Evolutionary conservation across 2,113 vertebrate species (phyloP).

Genomic region (Anolis sagrei): DNA sequence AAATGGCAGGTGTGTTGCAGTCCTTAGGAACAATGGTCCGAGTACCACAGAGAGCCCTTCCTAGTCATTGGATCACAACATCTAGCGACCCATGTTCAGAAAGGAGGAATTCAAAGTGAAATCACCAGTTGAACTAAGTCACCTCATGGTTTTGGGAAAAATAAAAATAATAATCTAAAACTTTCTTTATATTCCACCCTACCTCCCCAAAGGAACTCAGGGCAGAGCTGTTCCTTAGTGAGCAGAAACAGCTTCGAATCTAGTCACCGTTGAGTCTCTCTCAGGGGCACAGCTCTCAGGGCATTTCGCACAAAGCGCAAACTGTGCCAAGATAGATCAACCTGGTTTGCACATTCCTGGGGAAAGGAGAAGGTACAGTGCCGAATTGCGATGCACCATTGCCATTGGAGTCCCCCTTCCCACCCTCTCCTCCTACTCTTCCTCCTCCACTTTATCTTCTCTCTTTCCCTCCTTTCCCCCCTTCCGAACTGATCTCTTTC

Average conservation of each 20-base stretch:
- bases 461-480: not conserved
- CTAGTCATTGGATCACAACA: too few species aligned
- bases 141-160: not conserved
- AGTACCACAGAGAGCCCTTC: not conserved
- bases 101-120: not conserved
- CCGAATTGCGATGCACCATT: not conserved
- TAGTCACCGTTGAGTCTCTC: not conserved
- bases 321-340: fast-evolving
- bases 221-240: not conserved
- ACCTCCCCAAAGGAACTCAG: too few species aligned
- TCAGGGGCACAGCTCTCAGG: fast-evolving
- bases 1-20: too few species aligned
- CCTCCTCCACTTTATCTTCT: too few species aligned
- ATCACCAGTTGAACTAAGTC: not conserved
- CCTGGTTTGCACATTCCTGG: not conserved
- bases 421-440: slow-evolving; percentile 15
- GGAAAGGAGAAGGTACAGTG: not conserved
- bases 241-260: fast-evolving
- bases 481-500: not conserved
- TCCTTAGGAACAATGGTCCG: too few species aligned
- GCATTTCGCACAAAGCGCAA: not conserved
- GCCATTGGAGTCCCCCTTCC: slow-evolving; percentile 23
- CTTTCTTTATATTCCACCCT: too few species aligned
- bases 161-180: too few species aligned
- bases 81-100: too few species aligned